Base-by-base conservation (phyloP, 2,797 vertebrate genomes). In the Lagocephalus sceleratus region DNA sequence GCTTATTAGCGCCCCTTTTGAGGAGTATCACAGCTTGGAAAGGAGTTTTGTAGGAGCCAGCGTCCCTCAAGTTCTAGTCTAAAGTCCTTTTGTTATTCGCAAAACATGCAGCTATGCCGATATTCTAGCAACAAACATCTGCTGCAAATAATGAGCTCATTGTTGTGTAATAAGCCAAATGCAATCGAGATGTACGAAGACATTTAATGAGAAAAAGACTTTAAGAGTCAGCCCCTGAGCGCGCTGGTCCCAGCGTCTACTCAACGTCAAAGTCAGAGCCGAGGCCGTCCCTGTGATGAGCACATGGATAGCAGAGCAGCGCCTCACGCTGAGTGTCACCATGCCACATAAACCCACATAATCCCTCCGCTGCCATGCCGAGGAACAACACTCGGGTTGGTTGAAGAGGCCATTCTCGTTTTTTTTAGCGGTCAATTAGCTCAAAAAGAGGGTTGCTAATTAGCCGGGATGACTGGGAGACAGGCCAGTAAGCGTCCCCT, bases 341-440 rank as follows among this genome's bases (percentile, higher is more conserved):
- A 74, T 76, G 83, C 75, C 74, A 81, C 86, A 83, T 82, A 86
- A 84, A 56, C 72, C 80, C 51, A 23, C 71, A 76, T 84, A 85
- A 83, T 84, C 81, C 81, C 73, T 72, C 75, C 68, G 45, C 77
- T 67, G 79, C 83, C 78, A 64, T 82, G 82, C 69, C 76, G 81
- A 80, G 79, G 76, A 80, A 77, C 75, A 73, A 78, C 79, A 76
- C 74, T 84, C 48, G n/a, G 67, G 57, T 77, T 73, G 84, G 81
- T 84, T 86, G 88, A 85, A 83, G 85, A 83, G 87, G 85, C 79
- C 85, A 77, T 86, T 72, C 84, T 88, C 82, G 69, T 88, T 86
- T 88, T 88, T 35, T 35, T 89, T 88, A 86, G 83, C 73, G 76
- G 75, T 85, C 85, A 87, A 87, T 89, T 89, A 87, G 78, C 75